These are phyloP conservation scores for Prosapia bicincta DNA, from an alignment of 2,888 invertebrate genomes.

Conservation along the genomic window DNA sequence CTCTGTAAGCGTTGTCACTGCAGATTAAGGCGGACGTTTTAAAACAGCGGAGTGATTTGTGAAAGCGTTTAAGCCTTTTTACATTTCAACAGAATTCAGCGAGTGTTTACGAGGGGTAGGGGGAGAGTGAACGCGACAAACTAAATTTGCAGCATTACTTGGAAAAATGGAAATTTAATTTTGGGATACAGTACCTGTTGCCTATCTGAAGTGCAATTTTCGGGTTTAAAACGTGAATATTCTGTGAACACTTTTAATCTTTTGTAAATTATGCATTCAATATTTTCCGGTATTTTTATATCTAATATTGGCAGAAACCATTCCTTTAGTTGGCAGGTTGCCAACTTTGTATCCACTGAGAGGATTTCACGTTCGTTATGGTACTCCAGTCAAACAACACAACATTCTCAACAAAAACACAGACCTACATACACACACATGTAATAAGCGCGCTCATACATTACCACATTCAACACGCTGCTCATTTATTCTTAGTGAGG, in stretches of 20 bases:
- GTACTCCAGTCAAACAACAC: no score
- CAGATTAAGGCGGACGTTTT: not conserved
- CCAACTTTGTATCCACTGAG: no score
- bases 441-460: no score
- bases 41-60: not conserved
- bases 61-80: not conserved
- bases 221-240: not conserved
- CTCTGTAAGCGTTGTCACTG: not conserved
- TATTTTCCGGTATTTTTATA: no score
- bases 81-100: not conserved
- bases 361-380: no score
- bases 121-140: not conserved
- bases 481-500: no score
- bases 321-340: no score
- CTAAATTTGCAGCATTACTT: not conserved
- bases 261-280: no score
- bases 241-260: not conserved
- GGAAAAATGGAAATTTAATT: not conserved
- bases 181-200: not conserved
- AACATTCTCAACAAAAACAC: no score
- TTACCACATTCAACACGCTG: no score
- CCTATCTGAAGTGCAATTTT: not conserved
- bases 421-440: no score
- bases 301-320: no score
- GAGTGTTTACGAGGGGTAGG: not conserved